A percentile compares a stretch with the other conserved stretches of the same genome.
Evolutionary conservation across 2,888 invertebrate species (phyloP).

Genomic region (Odontocerum albicorne): DNA sequence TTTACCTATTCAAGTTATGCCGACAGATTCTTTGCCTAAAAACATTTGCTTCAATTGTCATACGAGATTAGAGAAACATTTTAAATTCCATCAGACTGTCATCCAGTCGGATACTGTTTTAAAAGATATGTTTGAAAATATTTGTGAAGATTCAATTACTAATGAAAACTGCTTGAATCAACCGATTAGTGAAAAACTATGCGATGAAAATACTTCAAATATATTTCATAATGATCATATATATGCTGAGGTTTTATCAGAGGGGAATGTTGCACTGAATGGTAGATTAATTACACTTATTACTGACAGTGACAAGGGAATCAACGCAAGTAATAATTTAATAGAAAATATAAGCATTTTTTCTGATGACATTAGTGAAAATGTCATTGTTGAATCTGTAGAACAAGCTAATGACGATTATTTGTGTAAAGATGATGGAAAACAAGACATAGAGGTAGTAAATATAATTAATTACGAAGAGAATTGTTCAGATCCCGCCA

Average conservation of each 20-base stretch:
- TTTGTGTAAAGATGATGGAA: neutral
- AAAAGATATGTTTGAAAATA: constrained; percentile 20
- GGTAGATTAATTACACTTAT: constrained; percentile 6
- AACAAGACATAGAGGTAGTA: constrained; percentile 10
- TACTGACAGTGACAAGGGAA: neutral
- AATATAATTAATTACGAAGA: constrained; percentile 7
- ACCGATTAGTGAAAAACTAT: neutral
- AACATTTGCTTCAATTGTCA: constrained; percentile 17
- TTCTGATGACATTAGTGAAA: constrained; percentile 19
- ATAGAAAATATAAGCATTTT: constrained; percentile 4
- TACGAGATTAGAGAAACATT: constrained; percentile 15
- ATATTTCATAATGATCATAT: constrained; percentile 16
- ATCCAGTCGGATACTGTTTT: constrained; percentile 19
- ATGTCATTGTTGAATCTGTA: constrained; percentile 19
- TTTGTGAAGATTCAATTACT: neutral
- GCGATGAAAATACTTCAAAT: neutral
- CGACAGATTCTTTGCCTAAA: constrained; percentile 15
- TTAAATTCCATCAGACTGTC: constrained; percentile 19
- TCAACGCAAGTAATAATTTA: neutral
- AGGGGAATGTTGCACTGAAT: constrained; percentile 4
- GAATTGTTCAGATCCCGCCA: neutral
- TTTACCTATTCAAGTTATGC: constrained; percentile 9
- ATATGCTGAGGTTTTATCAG: constrained; percentile 14
- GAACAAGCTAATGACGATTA: constrained; percentile 1
- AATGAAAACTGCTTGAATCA: neutral